A percentile compares a stretch with the other conserved stretches of the same genome.
Evolutionary conservation across 2,113 vertebrate species (phyloP).

Genomic region (Phylloscopus trochilus): DNA sequence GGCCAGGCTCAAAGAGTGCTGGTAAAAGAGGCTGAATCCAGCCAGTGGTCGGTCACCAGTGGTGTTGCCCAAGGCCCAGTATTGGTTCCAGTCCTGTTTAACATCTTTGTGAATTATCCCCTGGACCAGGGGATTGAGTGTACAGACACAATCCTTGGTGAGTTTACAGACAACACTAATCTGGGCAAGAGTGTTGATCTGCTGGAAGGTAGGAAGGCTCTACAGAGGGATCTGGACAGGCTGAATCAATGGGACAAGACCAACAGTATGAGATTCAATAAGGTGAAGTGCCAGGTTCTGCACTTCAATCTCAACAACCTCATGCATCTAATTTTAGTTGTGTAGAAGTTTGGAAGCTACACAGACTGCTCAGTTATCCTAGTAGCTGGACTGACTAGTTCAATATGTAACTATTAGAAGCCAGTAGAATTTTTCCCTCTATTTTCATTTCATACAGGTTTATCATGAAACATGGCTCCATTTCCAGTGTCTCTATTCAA

Average conservation of each 20-base stretch:
- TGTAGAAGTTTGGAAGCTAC: neutral
- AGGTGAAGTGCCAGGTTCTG: neutral
- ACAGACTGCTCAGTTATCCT: neutral
- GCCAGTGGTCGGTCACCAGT: rapidly evolving
- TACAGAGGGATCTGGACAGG: neutral
- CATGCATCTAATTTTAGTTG: neutral
- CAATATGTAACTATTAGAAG: neutral
- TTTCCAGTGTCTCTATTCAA: neutral
- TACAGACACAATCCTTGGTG: neutral
- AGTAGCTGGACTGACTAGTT: neutral
- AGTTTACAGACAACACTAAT: neutral
- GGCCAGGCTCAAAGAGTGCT: neutral
- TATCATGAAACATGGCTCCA: neutral
- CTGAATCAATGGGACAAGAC: neutral
- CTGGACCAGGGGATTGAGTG: neutral
- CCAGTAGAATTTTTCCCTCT: neutral
- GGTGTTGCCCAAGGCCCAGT: neutral
- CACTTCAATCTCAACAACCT: neutral
- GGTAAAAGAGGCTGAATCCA: neutral
- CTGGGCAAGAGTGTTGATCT: too few species aligned
- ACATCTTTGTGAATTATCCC: neutral
- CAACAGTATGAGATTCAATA: neutral
- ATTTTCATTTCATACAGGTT: neutral
- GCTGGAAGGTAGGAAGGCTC: neutral
- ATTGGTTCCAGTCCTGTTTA: neutral